Evolutionary conservation across 2,888 invertebrate genomes (phyloP).

Genomic region (Caenorhabditis drosophilae): DNA sequence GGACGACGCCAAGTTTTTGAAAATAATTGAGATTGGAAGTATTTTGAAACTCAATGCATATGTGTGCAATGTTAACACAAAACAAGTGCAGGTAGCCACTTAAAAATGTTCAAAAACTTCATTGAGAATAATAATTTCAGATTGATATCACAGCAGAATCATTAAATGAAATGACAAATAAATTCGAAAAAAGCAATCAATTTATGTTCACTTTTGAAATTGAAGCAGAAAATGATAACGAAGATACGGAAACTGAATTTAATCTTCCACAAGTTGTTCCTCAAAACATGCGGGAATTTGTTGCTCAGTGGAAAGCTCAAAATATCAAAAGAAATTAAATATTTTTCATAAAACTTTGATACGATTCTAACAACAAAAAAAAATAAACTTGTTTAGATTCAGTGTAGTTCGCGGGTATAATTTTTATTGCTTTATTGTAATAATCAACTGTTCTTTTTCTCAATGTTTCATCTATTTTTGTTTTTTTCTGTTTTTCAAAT

Average conservation of each 20-base stretch:
- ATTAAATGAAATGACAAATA: conserved; percentile 12
- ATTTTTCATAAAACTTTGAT: background rate
- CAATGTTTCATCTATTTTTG: no score
- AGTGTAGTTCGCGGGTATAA: no score
- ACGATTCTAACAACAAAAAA: no score
- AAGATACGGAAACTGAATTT: background rate
- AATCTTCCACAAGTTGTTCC: conserved; percentile 28
- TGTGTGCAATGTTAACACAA: conserved; percentile 19
- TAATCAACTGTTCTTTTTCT: no score
- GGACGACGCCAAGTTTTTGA: conserved; percentile 29
- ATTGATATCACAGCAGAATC: conserved; percentile 23
- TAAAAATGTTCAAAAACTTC: background rate
- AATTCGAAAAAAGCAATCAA: conserved; percentile 25
- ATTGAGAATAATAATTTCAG: conserved; percentile 12
- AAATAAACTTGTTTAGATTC: no score
- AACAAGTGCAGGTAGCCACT: conserved; percentile 21
- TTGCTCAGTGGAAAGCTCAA: conserved; percentile 28
- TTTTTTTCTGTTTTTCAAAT: no score
- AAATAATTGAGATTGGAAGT: conserved; percentile 30
- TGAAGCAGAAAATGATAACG: background rate
- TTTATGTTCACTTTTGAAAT: conserved; percentile 29
- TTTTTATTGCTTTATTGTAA: no score
- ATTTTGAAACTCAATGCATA: conserved; percentile 23
- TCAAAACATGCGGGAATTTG: conserved; percentile 25
- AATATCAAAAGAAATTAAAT: conserved; percentile 3